These are phyloP conservation scores for Bibio marci DNA, from an alignment of 2,888 invertebrate species.

Conservation along the genomic window DNA sequence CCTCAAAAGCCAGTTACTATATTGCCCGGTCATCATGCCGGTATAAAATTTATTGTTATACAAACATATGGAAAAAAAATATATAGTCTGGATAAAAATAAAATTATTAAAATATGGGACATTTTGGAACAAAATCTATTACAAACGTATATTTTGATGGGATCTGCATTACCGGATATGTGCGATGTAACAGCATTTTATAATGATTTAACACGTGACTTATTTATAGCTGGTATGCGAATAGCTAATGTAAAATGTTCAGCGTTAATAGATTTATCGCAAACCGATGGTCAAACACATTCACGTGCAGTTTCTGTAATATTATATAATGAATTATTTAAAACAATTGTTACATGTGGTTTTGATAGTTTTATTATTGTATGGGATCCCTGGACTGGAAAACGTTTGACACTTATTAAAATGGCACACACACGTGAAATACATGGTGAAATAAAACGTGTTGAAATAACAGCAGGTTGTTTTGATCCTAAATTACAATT, in stretches of 20 bases:
- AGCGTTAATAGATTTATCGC: slow-evolving; percentile 44
- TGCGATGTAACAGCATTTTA: slow-evolving; percentile 43
- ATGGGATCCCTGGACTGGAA: slow-evolving; percentile 60
- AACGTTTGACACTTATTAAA: slow-evolving; percentile 46
- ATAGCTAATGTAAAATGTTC: slow-evolving; percentile 47
- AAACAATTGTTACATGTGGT: slow-evolving; percentile 58
- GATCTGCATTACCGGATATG: slow-evolving; percentile 41
- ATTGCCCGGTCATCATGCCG: slow-evolving; percentile 52
- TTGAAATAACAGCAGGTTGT: slow-evolving; percentile 60
- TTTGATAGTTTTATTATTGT: slow-evolving; percentile 64
- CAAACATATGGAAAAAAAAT: slow-evolving; percentile 46
- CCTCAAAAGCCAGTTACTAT: slow-evolving; percentile 42
- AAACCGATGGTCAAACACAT: slow-evolving; percentile 59
- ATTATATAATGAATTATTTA: slow-evolving; percentile 59
- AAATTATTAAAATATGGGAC: slow-evolving; percentile 61
- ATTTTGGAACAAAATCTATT: slow-evolving; percentile 44
- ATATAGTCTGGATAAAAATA: slow-evolving; percentile 55
- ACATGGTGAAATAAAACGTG: slow-evolving; percentile 45
- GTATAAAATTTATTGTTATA: slow-evolving; percentile 46
- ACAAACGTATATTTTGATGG: slow-evolving; percentile 48
- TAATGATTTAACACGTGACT: slow-evolving; percentile 44
- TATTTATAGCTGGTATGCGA: slow-evolving; percentile 45
- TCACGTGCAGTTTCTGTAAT: slow-evolving; percentile 50
- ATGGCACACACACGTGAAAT: slow-evolving; percentile 50
- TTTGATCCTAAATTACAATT: slow-evolving; percentile 59